Conservation (phyloP, 1,140 invertebrate species). For the Nylanderia fulva region DNA sequence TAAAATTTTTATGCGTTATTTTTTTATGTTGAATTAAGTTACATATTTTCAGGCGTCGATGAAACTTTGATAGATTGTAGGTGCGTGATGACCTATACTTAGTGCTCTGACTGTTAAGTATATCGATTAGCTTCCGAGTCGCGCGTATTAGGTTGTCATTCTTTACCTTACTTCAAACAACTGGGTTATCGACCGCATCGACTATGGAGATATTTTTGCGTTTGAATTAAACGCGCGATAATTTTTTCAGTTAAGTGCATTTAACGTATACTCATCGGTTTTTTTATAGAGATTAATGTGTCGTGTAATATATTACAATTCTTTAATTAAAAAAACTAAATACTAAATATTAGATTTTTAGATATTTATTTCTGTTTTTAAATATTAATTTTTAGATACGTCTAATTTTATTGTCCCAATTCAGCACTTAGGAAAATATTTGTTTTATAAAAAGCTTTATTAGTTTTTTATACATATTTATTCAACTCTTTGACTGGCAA, state of each 20-base stretch:
- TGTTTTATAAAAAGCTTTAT: slow-evolving; percentile 1
- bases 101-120: slow-evolving; percentile 1
- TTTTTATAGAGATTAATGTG: not conserved
- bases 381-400: not conserved
- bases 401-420: not conserved
- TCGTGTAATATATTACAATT: not conserved
- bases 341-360: not conserved
- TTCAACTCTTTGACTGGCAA: not conserved
- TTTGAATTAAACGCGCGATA: slow-evolving; percentile 16
- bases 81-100: slow-evolving; percentile 36
- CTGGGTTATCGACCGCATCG: slow-evolving; percentile 70
- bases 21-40: not conserved
- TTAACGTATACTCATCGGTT: not conserved
- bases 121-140: slow-evolving; percentile 51
- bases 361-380: not conserved
- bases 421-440: slow-evolving; percentile 36
- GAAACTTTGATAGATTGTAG: slow-evolving; percentile 17
- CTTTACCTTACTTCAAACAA: slow-evolving; percentile 62
- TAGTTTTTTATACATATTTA: slow-evolving; percentile 47
- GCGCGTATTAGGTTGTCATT: slow-evolving; percentile 56
- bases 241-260: not conserved
- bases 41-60: not conserved
- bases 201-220: slow-evolving; percentile 60
- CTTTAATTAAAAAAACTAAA: not conserved
- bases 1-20: not conserved